These are phyloP conservation scores for Scomber colias DNA, from an alignment of 2,113 vertebrate genomes.

Conservation along the genomic window DNA sequence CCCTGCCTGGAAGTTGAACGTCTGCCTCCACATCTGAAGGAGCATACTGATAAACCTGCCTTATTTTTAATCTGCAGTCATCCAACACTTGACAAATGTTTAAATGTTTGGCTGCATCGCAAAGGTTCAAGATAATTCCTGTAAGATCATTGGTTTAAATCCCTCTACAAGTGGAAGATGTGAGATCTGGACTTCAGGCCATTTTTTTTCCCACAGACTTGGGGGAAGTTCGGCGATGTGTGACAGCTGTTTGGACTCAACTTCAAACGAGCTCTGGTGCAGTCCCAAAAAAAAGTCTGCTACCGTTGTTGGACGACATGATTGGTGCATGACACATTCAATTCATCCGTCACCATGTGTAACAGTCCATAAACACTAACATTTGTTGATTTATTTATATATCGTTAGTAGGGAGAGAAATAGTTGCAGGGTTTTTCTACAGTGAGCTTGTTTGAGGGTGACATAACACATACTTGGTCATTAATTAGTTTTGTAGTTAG, in stretches of 20 bases:
- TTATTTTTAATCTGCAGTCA: slow-evolving; percentile 6
- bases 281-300: neutral
- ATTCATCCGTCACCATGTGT: neutral
- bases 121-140: neutral
- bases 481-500: too few species aligned
- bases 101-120: neutral
- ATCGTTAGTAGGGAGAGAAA: neutral
- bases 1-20: slow-evolving; percentile 29
- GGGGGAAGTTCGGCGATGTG: neutral
- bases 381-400: neutral
- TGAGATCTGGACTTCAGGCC: too few species aligned
- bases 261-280: neutral
- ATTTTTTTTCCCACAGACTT: neutral
- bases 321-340: neutral
- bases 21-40: slow-evolving; percentile 42
- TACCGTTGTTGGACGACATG: too few species aligned
- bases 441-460: too few species aligned
- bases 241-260: neutral
- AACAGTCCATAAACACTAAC: neutral
- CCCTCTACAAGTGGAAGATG: neutral
- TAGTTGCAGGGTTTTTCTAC: neutral
- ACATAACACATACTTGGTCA: too few species aligned
- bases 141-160: neutral
- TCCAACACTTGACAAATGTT: neutral
- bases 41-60: slow-evolving; percentile 40